Evolutionary conservation across 2,113 vertebrate genomes (phyloP), one percentile per base, ranked within the genome.

Genomic region (Hippocampus abdominalis): DNA sequence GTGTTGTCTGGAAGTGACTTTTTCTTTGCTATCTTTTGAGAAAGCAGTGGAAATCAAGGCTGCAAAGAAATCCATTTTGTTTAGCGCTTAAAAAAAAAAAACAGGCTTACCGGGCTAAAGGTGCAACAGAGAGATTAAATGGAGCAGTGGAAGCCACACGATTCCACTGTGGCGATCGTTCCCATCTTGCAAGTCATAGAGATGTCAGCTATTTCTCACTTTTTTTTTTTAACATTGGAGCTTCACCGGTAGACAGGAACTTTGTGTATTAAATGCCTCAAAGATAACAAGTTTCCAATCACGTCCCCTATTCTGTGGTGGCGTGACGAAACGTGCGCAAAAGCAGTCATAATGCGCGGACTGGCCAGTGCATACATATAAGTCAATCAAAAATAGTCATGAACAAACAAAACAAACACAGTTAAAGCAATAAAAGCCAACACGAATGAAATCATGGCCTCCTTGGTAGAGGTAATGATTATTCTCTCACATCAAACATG

Each of bases 11-110:
- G 59, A 85, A 75, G 79, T 86, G 80, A 82, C 67, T 73, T 68
- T 87, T 86, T 74, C 54, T 72, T 23, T 42, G 61, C 82, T 81
- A 77, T 84, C 73, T 84, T 84, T 72, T 62, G 84, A 81, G 82
- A 84, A 89, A 87, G 87, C 82, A 80, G 74, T 56, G 84, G 78
- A 80, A 84, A 84, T 81, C 84, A 72, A 36, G 80, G 83, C 83
- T 87, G 84, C 81, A 77, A 81, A 81, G 73, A 85, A 84, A 85
- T 86, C 87, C 85, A 89, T 87, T 86, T 88, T 84, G 85, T 85
- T 86, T 86, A 84, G 78, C 48, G 49, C 68, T 85, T 84, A 79
- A 36, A 36, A 79, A 79, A 36, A 36, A 79, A 89, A 89, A 86
- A 86, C 83, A 86, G 75, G 80, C 83, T 82, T 85, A 87, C 85